These are phyloP conservation scores for Oreortyx pictus DNA, from an alignment of 2,797 vertebrate genomes.

Conservation along the genomic window DNA sequence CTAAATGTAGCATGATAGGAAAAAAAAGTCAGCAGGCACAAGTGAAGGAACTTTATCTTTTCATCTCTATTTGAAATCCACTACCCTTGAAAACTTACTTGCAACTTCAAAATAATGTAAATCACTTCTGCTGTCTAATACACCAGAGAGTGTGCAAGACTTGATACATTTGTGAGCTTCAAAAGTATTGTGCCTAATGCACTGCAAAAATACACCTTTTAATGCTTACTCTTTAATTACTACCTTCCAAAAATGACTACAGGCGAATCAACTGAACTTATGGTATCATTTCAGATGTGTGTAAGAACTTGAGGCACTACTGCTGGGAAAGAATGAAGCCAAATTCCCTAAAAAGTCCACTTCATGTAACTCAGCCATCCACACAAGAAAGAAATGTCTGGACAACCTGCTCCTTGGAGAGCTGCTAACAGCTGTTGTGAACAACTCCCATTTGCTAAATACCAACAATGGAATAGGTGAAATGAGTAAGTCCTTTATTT, in stretches of 20 bases:
- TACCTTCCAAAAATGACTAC: background rate
- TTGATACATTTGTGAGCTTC: background rate
- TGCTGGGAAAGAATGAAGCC: background rate
- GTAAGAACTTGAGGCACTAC: background rate
- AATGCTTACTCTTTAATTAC: background rate
- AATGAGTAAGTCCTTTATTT: background rate
- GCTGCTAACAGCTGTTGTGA: background rate
- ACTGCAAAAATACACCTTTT: background rate
- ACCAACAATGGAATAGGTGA: background rate
- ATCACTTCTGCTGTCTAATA: background rate
- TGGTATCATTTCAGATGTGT: background rate
- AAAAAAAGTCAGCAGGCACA: conserved; percentile 22
- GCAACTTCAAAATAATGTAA: conserved; percentile 42
- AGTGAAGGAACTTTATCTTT: background rate
- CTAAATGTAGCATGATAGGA: conserved; percentile 13
- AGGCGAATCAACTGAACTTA: background rate
- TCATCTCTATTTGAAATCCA: background rate
- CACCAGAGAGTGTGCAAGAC: background rate
- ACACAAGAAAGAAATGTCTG: background rate
- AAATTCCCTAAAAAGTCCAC: background rate
- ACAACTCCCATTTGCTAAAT: background rate
- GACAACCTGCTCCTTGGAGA: background rate
- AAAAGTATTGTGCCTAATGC: conserved; percentile 3
- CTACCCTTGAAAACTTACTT: conserved; percentile 46
- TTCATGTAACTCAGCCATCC: background rate